Conservation (phyloP, 2,888 invertebrate genomes). For the Cheilosia vernalis region DNA sequence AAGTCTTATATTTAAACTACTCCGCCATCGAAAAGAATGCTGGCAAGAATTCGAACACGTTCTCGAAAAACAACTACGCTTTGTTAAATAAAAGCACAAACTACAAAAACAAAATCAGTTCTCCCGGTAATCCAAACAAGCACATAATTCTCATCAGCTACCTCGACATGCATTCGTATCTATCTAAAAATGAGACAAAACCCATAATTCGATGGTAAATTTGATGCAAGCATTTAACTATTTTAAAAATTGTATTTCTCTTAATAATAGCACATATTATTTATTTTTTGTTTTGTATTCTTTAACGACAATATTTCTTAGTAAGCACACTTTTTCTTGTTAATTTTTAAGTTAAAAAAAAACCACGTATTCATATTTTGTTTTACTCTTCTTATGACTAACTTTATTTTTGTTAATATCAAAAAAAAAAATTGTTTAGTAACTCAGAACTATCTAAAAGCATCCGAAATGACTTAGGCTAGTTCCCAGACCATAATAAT, state of each 20-base stretch:
- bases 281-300: conserved; percentile 8
- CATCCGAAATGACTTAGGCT: conserved; percentile 17
- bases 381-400: conserved; percentile 24
- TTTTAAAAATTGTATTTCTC: conserved; percentile 30
- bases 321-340: conserved; percentile 60
- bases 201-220: conserved; percentile 12
- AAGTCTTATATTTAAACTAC: no score
- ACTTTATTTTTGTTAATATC: neutral
- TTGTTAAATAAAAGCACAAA: no score
- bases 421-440: conserved; percentile 40
- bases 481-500: conserved; percentile 16
- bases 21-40: no score
- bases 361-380: neutral
- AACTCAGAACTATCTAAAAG: conserved; percentile 50
- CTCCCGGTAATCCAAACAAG: no score
- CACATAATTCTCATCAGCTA: neutral
- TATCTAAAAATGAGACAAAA: neutral
- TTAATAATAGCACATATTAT: conserved; percentile 44
- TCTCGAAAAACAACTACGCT: no score
- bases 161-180: neutral
- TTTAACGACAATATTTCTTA: conserved; percentile 56
- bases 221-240: conserved; percentile 52
- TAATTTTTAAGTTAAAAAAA: conserved; percentile 47
- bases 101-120: no score
- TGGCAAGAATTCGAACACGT: no score